Evolutionary conservation across 2,113 vertebrate genomes (phyloP), one percentile per base, ranked within the genome.

Genomic region (Neotoma lepida): DNA sequence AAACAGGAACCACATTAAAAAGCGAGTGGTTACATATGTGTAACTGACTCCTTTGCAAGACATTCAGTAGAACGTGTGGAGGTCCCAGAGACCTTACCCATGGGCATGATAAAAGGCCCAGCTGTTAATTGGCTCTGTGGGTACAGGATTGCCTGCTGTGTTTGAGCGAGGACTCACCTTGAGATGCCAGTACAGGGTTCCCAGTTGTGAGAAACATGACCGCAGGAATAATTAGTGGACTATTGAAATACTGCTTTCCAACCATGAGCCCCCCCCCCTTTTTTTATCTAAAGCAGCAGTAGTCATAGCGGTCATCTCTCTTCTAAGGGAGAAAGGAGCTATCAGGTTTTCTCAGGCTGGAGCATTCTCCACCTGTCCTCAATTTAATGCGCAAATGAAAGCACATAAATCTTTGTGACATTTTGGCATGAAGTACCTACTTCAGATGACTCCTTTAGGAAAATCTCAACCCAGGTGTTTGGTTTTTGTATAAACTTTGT

Each of bases 361-460:
- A 98, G 96, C 97, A 95, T 98, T 98, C 98, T 98, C 98, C 98
- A 98, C 98, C 98, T 98, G 98, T 98, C 98, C 98, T 98, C 98
- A 98, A 98, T 98, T 98, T 98, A 98, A 98, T 98, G 98, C 82
- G 10, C 98, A 98, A 98, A 98, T 98, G 97, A 98, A 98, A 98
- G 97, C 97, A 97, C 97, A 98, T 98, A 98, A 98, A 98, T 98
- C 98, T 98, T 98, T 93, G 89, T 98, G 98, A 98, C 98, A 89
- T 98, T 98, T 98, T 98, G 98, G 98, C 98, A 98, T 97, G 98
- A 98, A 98, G 94, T 95, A 98, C 98, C 97, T 97, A 97, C 98
- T 98, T 98, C 97, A 98, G 98, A 98, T 96, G 94, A 97, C 97
- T 98, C 98, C 98, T 98, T 98, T 97, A 98, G 98, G 98, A 98